Conservation (phyloP, 2,888 invertebrate genomes). For the Phymatocera aterrima region DNA sequence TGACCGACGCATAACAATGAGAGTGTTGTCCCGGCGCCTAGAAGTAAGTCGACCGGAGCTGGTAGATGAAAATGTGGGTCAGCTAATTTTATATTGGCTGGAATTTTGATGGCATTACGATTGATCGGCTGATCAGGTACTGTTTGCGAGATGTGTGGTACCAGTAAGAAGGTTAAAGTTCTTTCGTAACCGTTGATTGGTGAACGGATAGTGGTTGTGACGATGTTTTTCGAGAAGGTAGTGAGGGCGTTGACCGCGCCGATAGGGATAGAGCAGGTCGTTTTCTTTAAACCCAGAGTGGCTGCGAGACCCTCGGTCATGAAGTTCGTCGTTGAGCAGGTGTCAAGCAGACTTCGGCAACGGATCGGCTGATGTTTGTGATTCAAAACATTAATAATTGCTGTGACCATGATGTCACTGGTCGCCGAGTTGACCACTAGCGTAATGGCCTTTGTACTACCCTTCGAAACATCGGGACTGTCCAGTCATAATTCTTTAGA, state of each 20-base stretch:
- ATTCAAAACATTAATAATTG: constrained; percentile 38
- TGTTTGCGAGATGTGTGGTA: not conserved
- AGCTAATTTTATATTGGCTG: constrained; percentile 48
- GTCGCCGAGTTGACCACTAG: constrained; percentile 5
- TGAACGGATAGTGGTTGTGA: not conserved
- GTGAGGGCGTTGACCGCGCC: not conserved
- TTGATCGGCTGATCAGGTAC: not conserved
- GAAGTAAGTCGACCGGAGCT: constrained; percentile 43
- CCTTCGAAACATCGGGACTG: not conserved
- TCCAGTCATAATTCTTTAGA: not conserved
- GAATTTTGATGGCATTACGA: constrained; percentile 11
- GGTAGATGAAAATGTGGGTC: constrained; percentile 48
- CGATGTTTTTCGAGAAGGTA: not conserved
- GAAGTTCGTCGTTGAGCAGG: constrained; percentile 52
- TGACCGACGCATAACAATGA: constrained; percentile 49
- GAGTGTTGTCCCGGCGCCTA: constrained; percentile 44
- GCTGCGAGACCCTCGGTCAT: constrained; percentile 50
- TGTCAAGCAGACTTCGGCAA: constrained; percentile 51
- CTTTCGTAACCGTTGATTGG: not conserved
- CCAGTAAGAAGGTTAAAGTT: not conserved
- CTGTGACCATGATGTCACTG: constrained; percentile 46
- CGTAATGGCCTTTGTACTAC: not conserved
- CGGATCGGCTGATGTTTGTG: constrained; percentile 1
- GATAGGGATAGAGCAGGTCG: not conserved
- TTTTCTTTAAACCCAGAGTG: constrained; percentile 41